phyloP scores from a whole-genome alignment of 2,888 invertebrate genomes.

The Aethes cnicana region DNA sequence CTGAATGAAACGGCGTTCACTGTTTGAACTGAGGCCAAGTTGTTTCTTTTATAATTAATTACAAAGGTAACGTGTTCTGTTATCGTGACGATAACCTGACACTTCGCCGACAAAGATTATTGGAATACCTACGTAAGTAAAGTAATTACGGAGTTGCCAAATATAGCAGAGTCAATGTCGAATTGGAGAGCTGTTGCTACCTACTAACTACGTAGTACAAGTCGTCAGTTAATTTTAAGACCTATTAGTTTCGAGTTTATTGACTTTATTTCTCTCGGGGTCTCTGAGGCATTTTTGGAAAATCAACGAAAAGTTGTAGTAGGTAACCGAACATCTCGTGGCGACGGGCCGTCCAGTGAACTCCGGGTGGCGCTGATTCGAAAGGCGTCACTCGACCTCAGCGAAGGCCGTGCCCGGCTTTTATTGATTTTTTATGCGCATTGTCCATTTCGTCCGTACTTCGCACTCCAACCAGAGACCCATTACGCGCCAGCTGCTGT shows the following conservation, averaged over 20 bases:
- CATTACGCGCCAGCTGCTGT: conserved; percentile 9
- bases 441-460: conserved; percentile 64
- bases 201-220: too few species aligned
- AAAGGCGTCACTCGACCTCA: conserved; percentile 66
- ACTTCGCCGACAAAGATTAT: neutral
- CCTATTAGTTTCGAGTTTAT: conserved; percentile 1
- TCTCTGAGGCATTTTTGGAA: too few species aligned
- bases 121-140: neutral
- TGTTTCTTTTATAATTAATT: conserved; percentile 34
- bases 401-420: conserved; percentile 75
- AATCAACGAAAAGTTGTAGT: conserved; percentile 8
- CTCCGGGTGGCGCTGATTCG: conserved; percentile 40
- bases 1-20: conserved; percentile 66
- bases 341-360: conserved; percentile 42
- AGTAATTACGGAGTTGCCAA: conserved; percentile 10
- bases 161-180: neutral
- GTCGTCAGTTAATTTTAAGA: too few species aligned
- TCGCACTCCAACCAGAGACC: conserved; percentile 21
- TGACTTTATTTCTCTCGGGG: neutral
- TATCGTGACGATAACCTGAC: conserved; percentile 28
- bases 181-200: neutral
- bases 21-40: conserved; percentile 72
- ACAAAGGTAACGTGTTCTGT: conserved; percentile 24
- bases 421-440: conserved; percentile 81
- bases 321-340: conserved; percentile 30